Evolutionary conservation across 2,113 vertebrate genomes (phyloP).

Genomic region (Mesitornis unicolor): DNA sequence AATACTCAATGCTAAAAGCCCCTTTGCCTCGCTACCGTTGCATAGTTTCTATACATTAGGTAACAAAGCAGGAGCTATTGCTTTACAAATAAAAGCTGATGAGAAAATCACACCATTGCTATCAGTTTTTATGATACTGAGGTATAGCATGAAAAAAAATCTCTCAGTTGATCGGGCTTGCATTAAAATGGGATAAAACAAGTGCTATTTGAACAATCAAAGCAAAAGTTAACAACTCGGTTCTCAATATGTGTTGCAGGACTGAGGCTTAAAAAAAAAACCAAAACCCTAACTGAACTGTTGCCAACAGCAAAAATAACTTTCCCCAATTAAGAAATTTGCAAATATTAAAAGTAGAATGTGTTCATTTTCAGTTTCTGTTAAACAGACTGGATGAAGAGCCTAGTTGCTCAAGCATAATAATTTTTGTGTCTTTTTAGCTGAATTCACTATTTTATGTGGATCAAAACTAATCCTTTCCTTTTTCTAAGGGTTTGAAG

Average conservation of each 20-base stretch:
- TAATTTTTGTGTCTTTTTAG: not conserved
- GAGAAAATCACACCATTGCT: not conserved
- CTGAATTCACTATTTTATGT: not conserved
- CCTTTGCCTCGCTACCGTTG: not conserved
- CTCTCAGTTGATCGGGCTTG: not conserved
- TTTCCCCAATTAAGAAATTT: not conserved
- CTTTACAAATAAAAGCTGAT: not conserved
- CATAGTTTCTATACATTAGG: not conserved
- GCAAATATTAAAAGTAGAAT: not conserved
- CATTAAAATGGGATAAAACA: not conserved
- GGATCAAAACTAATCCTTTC: not conserved
- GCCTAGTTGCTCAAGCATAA: not conserved
- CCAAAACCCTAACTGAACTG: not conserved
- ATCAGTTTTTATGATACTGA: not conserved
- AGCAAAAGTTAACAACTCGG: not conserved
- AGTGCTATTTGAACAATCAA: not conserved
- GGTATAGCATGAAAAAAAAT: not conserved
- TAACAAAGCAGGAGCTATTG: not conserved
- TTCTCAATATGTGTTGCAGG: not conserved
- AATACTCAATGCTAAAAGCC: not conserved
- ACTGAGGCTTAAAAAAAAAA: not conserved
- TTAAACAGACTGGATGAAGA: not conserved
- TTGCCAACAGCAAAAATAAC: not conserved
- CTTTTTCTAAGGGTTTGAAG: not conserved
- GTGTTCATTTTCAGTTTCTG: slow-evolving; percentile 10